These are phyloP conservation scores for Pammene fasciana DNA, from an alignment of 2,888 invertebrate genomes.

Conservation along the genomic window DNA sequence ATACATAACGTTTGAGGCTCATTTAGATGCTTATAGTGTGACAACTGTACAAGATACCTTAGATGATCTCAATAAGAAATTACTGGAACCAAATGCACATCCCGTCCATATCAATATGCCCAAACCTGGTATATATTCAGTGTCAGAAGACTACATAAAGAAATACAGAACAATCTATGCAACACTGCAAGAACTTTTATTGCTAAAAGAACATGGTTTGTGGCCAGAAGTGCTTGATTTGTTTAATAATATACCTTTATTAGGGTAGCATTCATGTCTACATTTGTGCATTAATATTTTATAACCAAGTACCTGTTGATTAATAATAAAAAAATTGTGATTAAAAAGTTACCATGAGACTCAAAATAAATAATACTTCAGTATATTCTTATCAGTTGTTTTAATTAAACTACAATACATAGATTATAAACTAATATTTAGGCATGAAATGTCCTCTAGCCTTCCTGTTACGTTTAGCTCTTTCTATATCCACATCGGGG, in stretches of 20 bases:
- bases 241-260: slow-evolving; percentile 61
- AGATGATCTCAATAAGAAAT: slow-evolving; percentile 58
- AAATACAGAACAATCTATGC: slow-evolving; percentile 64
- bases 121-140: slow-evolving; percentile 55
- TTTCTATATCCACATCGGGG: slow-evolving; percentile 89
- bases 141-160: slow-evolving; percentile 65
- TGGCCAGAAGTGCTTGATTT: slow-evolving; percentile 58
- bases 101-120: slow-evolving; percentile 42
- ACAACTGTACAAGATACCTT: slow-evolving; percentile 63
- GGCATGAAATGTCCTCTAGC: slow-evolving; percentile 85
- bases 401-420: slow-evolving; percentile 39
- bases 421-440: slow-evolving; percentile 57
- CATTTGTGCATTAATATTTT: not conserved
- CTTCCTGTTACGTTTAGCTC: slow-evolving; percentile 82
- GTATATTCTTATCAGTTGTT: slow-evolving; percentile 25
- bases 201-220: slow-evolving; percentile 48
- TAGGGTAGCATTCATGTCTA: slow-evolving; percentile 29
- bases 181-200: slow-evolving; percentile 57
- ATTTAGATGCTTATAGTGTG: slow-evolving; percentile 67
- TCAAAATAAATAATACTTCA: slow-evolving; percentile 20
- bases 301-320: not conserved
- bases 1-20: slow-evolving; percentile 67
- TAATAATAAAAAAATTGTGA: slow-evolving; percentile 11
- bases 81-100: slow-evolving; percentile 42
- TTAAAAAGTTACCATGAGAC: not conserved